Conservation (phyloP, 2,113 vertebrate species). For the Eretmochelys imbricata region DNA sequence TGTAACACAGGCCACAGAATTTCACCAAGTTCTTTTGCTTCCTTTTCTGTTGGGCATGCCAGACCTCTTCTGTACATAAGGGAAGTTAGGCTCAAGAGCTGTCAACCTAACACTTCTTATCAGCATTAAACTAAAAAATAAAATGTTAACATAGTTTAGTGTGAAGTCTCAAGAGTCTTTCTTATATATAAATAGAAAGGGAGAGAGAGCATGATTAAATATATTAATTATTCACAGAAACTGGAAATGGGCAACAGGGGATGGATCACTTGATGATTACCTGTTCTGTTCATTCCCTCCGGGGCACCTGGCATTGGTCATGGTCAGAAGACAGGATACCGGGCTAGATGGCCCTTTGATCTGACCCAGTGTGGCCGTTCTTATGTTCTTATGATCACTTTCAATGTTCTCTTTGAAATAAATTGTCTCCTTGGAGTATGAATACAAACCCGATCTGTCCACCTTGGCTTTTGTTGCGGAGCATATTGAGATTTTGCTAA, state of each 20-base stretch:
- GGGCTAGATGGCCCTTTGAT: too few species aligned
- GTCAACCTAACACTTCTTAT: neutral
- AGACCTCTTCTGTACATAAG: too few species aligned
- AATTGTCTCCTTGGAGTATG: neutral
- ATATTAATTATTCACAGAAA: neutral
- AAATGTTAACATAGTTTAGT: neutral
- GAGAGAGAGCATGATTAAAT: neutral
- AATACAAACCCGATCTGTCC: neutral
- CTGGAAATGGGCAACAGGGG: too few species aligned
- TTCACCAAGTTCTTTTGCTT: neutral
- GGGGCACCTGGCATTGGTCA: too few species aligned
- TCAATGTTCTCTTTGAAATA: neutral
- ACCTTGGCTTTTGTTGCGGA: neutral
- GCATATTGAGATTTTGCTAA: neutral
- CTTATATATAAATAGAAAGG: neutral
- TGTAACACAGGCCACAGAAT: neutral
- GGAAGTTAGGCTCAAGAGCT: neutral
- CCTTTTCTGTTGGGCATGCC: too few species aligned
- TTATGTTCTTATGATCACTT: neutral
- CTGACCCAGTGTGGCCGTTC: too few species aligned
- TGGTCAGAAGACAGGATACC: too few species aligned
- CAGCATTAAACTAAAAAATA: neutral
- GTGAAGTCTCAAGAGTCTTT: neutral
- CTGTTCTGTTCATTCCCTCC: too few species aligned
- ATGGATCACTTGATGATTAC: too few species aligned